Conservation (phyloP, 2,113 vertebrate species). For the Atherinomorus stipes region DNA sequence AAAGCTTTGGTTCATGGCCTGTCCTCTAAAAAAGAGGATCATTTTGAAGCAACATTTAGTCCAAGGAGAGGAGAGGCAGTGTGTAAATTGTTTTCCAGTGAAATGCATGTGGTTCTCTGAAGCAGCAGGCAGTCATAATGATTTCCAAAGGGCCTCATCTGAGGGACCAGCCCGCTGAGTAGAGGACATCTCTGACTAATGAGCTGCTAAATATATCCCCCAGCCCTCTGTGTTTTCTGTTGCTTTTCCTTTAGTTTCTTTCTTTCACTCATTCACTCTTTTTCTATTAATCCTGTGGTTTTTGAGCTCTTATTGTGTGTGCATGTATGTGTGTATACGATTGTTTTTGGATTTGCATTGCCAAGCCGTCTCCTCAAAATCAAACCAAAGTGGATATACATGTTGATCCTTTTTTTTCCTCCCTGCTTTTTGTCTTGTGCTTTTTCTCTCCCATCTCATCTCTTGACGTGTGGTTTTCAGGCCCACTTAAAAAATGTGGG, state of each 20-base stretch:
- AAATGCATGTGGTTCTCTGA: slow-evolving; percentile 63
- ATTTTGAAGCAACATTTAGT: slow-evolving; percentile 49
- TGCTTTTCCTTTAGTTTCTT: slow-evolving; percentile 42
- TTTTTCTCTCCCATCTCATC: not conserved
- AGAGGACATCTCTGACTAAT: slow-evolving; percentile 79
- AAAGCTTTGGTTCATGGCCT: slow-evolving; percentile 36
- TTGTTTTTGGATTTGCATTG: not conserved
- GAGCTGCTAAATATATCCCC: slow-evolving; percentile 82
- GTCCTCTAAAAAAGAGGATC: slow-evolving; percentile 26
- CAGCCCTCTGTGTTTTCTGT: slow-evolving; percentile 66
- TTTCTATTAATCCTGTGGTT: slow-evolving; percentile 7
- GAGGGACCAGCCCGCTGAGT: slow-evolving; percentile 76
- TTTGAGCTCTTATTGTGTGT: not conserved
- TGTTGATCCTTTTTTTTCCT: not conserved
- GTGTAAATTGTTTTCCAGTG: slow-evolving; percentile 60
- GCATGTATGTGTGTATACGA: no score
- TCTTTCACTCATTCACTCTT: slow-evolving; percentile 11
- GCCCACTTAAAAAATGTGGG: slow-evolving; percentile 54
- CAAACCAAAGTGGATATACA: not conserved
- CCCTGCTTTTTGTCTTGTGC: not conserved
- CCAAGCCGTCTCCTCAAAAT: slow-evolving; percentile 5
- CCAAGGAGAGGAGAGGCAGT: slow-evolving; percentile 29
- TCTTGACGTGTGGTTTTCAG: slow-evolving; percentile 42
- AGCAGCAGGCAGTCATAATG: slow-evolving; percentile 78
- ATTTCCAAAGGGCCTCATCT: slow-evolving; percentile 78